Evolutionary conservation across 2,797 vertebrate genomes (phyloP).

Genomic region (Syngnathus acus): DNA sequence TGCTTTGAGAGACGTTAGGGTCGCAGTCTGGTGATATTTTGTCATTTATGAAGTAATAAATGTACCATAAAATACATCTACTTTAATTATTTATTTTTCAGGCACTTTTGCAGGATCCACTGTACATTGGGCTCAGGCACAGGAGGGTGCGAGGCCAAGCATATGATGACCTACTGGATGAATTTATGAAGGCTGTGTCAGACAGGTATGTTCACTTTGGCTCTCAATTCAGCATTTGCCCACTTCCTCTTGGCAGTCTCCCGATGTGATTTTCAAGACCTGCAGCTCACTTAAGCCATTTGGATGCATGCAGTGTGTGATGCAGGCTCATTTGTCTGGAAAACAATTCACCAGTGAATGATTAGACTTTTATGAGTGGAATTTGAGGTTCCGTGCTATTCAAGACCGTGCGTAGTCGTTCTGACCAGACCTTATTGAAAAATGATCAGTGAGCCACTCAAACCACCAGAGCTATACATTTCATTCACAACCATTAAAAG

Average conservation of each 20-base stretch:
- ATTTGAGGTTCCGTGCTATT: neutral
- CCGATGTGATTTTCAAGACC: slow-evolving; percentile 20
- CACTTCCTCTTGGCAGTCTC: slow-evolving; percentile 33
- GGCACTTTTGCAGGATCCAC: slow-evolving; percentile 84
- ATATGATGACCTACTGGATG: slow-evolving; percentile 91
- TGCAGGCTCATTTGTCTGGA: slow-evolving; percentile 26
- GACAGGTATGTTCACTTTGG: slow-evolving; percentile 74
- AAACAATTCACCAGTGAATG: slow-evolving; percentile 19
- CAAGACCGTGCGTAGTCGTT: neutral
- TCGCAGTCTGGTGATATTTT: neutral
- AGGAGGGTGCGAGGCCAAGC: slow-evolving; percentile 83
- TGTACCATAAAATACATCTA: neutral
- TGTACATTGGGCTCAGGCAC: slow-evolving; percentile 93
- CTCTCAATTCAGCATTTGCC: slow-evolving; percentile 24
- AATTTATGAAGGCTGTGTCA: slow-evolving; percentile 93
- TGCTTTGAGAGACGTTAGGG: neutral
- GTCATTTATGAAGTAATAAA: neutral
- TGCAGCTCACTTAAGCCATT: slow-evolving; percentile 40
- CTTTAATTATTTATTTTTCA: slow-evolving; percentile 41
- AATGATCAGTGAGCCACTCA: slow-evolving; percentile 15
- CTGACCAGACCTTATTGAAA: slow-evolving; percentile 25
- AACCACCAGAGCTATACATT: slow-evolving; percentile 5
- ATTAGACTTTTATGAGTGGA: slow-evolving; percentile 1
- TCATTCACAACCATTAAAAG: neutral
- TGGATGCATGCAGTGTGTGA: slow-evolving; percentile 17